phyloP scores from a whole-genome alignment of 2,797 vertebrate species.

The Takifugu rubripes region DNA sequence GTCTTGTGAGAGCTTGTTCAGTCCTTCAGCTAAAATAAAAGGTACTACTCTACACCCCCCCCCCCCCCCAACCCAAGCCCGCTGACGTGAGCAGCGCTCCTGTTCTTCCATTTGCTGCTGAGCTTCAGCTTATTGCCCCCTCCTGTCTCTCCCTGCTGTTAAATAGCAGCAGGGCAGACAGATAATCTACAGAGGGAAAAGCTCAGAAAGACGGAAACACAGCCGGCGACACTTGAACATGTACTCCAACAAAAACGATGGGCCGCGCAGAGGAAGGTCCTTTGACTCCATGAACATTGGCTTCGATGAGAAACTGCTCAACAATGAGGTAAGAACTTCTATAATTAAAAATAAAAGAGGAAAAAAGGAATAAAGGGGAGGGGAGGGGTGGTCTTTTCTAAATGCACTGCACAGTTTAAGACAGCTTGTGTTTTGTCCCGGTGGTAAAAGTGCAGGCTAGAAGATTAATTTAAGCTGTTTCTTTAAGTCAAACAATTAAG shows the following conservation, averaged over 20 bases:
- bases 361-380: background rate
- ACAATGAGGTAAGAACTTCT: slow-evolving; percentile 72
- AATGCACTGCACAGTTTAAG: background rate
- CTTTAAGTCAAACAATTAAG: slow-evolving; percentile 46
- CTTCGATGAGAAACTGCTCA: slow-evolving; percentile 81
- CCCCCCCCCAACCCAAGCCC: slow-evolving; percentile 27
- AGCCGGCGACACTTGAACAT: slow-evolving; percentile 56
- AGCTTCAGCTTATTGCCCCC: slow-evolving; percentile 65
- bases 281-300: slow-evolving; percentile 83
- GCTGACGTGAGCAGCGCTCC: slow-evolving; percentile 64
- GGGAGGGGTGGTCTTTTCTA: background rate
- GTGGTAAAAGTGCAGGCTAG: background rate
- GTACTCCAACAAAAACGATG: slow-evolving; percentile 79
- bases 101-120: slow-evolving; percentile 77
- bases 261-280: slow-evolving; percentile 79
- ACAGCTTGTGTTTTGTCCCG: background rate
- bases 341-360: background rate
- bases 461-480: slow-evolving; percentile 57
- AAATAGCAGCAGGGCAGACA: slow-evolving; percentile 67
- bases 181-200: slow-evolving; percentile 21
- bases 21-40: slow-evolving; percentile 49
- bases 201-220: slow-evolving; percentile 1
- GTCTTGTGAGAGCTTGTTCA: slow-evolving; percentile 38
- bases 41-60: background rate
- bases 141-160: slow-evolving; percentile 55